These are phyloP conservation scores for Brachymystax lenok DNA, from an alignment of 2,797 vertebrate genomes.

Conservation along the genomic window DNA sequence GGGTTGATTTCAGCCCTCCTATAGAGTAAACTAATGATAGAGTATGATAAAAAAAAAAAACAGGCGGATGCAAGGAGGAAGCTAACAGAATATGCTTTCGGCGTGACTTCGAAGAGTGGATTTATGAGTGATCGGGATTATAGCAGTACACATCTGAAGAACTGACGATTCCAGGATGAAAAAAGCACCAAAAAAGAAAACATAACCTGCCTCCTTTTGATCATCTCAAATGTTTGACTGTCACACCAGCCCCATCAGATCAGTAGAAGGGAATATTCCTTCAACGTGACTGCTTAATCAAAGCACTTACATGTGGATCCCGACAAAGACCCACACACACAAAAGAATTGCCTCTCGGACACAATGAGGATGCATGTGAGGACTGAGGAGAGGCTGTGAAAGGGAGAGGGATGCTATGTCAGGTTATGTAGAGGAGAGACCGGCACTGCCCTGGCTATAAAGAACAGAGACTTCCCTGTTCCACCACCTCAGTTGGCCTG, in stretches of 20 bases:
- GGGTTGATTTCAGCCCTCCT: background rate
- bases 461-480: slow-evolving; percentile 6
- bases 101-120: background rate
- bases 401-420: background rate
- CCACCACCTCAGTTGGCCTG: background rate
- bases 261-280: background rate
- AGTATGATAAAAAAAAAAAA: background rate
- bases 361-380: slow-evolving; percentile 18
- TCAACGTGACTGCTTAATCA: background rate
- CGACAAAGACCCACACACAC: slow-evolving; percentile 22
- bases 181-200: background rate
- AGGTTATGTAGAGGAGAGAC: background rate
- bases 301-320: slow-evolving; percentile 10
- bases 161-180: background rate
- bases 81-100: background rate
- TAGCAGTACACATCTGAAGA: background rate
- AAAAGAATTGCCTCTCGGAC: slow-evolving; percentile 13
- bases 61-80: background rate
- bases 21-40: background rate
- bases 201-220: background rate
- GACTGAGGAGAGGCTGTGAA: slow-evolving; percentile 16
- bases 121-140: background rate
- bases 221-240: background rate
- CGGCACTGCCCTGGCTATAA: background rate
- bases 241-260: background rate